phyloP scores from a whole-genome alignment of 2,113 vertebrate species.

The Passer montanus region DNA sequence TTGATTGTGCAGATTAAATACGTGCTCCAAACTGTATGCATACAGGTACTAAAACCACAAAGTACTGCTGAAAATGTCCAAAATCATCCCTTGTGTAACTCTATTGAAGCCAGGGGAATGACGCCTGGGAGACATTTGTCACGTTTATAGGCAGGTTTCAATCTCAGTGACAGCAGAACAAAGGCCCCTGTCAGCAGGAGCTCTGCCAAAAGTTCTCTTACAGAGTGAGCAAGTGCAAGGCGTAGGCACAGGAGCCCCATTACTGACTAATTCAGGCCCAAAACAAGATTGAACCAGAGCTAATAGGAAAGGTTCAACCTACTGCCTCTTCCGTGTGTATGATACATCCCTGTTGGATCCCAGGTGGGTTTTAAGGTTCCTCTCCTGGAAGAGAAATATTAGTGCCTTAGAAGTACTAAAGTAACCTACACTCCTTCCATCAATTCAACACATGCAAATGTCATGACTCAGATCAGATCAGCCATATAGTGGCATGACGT shows the following conservation, averaged over 20 bases:
- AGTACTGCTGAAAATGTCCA: conserved; percentile 31
- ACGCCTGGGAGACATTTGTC: not conserved
- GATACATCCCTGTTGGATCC: not conserved
- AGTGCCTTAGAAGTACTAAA: not conserved
- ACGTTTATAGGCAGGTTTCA: conserved; percentile 47
- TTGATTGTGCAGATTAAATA: conserved; percentile 57
- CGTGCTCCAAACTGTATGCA: conserved; percentile 13
- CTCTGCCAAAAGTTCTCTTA: not conserved
- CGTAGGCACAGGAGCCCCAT: not conserved
- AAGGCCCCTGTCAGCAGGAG: not conserved
- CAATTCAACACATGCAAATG: not conserved
- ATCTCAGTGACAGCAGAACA: conserved; percentile 40
- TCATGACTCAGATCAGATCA: not conserved
- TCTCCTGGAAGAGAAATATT: not conserved
- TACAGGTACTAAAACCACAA: conserved; percentile 31
- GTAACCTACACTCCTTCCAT: not conserved
- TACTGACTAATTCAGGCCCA: not conserved
- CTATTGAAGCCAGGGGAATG: conserved; percentile 39
- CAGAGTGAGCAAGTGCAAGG: not conserved
- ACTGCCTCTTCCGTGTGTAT: not conserved
- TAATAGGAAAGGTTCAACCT: not conserved
- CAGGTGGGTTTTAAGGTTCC: not conserved
- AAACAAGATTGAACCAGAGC: not conserved
- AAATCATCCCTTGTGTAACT: conserved; percentile 47
- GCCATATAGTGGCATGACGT: not conserved